Conservation (phyloP, 2,888 invertebrate species). For the Macrosiphum euphorbiae region DNA sequence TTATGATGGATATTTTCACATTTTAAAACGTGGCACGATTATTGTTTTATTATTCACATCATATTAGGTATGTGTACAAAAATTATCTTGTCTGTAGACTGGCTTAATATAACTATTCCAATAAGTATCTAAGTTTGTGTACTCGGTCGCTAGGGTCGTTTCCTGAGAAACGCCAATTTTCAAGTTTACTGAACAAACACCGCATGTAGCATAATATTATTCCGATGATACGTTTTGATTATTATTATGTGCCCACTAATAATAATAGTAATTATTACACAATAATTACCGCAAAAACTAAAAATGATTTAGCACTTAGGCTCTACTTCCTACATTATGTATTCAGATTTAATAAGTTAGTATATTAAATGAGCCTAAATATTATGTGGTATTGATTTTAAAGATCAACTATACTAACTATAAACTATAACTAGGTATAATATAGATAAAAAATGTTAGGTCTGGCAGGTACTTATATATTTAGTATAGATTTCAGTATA, state of each 20-base stretch:
- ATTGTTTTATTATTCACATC: not conserved
- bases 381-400: too few species aligned
- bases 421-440: too few species aligned
- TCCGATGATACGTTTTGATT: not conserved
- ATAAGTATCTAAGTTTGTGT: constrained; percentile 14
- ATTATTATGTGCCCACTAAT: not conserved
- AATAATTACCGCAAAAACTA: not conserved
- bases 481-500: not conserved
- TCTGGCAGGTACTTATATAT: not conserved
- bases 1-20: not conserved
- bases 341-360: not conserved
- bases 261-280: not conserved
- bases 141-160: constrained; percentile 45
- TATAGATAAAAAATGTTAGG: too few species aligned
- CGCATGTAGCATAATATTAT: not conserved
- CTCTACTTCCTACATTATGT: not conserved
- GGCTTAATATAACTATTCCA: constrained; percentile 4
- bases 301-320: not conserved
- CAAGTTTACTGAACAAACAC: constrained; percentile 59
- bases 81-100: not conserved
- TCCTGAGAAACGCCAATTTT: constrained; percentile 43
- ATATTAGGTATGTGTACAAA: not conserved
- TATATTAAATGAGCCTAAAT: not conserved
- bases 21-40: not conserved
- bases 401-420: not conserved